phyloP scores from a whole-genome alignment of 1,140 invertebrate species.

The Brachionus sp. region DNA sequence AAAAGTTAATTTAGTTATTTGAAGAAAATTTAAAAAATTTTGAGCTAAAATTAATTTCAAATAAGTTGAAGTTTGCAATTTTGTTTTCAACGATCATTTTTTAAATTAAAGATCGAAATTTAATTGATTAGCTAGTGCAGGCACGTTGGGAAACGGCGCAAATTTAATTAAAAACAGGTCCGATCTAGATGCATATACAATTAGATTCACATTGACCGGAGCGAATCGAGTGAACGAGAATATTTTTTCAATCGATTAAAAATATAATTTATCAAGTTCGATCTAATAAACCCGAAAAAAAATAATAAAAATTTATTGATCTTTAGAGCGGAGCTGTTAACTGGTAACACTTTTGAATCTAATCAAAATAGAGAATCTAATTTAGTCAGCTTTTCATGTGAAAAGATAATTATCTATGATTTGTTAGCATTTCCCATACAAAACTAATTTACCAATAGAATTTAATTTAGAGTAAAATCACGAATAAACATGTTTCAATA shows the following conservation, averaged over 20 bases:
- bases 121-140: background rate
- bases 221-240: background rate
- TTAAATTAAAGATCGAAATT: background rate
- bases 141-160: background rate
- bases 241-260: background rate
- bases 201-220: background rate
- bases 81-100: background rate
- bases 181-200: background rate
- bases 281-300: background rate
- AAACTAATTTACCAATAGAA: conserved; percentile 21
- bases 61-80: background rate
- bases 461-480: background rate
- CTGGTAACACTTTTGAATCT: conserved; percentile 23
- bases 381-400: background rate
- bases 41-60: background rate
- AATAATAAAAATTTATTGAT: conserved; percentile 4
- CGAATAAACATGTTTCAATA: conserved; percentile 19
- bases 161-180: background rate
- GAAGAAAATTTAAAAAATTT: background rate
- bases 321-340: conserved; percentile 26
- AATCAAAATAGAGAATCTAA: conserved; percentile 13
- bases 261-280: background rate
- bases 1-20: background rate
- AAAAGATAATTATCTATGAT: conserved; percentile 33
- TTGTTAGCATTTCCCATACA: background rate